Base-by-base conservation (phyloP, 2,113 vertebrate genomes). In the Poeciliopsis occidentalis region DNA sequence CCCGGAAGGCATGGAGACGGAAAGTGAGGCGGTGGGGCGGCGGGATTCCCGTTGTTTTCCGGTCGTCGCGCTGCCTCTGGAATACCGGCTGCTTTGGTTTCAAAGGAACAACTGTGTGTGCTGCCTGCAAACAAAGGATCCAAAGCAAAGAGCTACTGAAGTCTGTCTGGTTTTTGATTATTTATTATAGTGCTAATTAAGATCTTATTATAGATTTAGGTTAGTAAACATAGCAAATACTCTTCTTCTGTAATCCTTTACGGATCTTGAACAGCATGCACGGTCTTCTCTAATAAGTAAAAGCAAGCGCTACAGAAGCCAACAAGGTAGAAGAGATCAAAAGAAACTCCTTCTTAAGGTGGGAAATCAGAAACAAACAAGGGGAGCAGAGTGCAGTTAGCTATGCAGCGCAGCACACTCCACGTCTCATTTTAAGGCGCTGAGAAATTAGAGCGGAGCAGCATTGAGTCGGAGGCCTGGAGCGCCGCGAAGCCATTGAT, bases 331-430 rank as follows among this genome's bases (percentile, higher is more conserved):
- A 65, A 65, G 74, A 82, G 83, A 88, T 86, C 76, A 83, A 89
- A 89, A 83, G 81, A 57, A 72, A 57, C 67, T 79, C 54, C 19
- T 65, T 5, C n/a, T 66, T 85, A 72, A 80, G 82, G 75, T 83
- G 87, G 83, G 84, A 86, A 90, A 92, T 92, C 82, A 60, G 62
- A 29, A 82, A 75, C 57, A 82, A 91, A 88, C 85, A 84, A 87
- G 79, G 77, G 81, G 83, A 87, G 74, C 26, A 17, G 69, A 39
- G 73, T 27, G 75, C 81, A 78, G 80, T 69, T 68, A 78, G 79
- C 73, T 74, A 78, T 69, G 83, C 79, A 82, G 75, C 30, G 47
- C 66, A 47, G 61, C 75, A 17, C 60, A 41, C 4, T 67, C 69
- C 65, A 79, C 79, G 80, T 78, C 83, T 89, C 78, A 77, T 88